phyloP scores from a whole-genome alignment of 2,797 vertebrate species.

The Manis crassicaudata region DNA sequence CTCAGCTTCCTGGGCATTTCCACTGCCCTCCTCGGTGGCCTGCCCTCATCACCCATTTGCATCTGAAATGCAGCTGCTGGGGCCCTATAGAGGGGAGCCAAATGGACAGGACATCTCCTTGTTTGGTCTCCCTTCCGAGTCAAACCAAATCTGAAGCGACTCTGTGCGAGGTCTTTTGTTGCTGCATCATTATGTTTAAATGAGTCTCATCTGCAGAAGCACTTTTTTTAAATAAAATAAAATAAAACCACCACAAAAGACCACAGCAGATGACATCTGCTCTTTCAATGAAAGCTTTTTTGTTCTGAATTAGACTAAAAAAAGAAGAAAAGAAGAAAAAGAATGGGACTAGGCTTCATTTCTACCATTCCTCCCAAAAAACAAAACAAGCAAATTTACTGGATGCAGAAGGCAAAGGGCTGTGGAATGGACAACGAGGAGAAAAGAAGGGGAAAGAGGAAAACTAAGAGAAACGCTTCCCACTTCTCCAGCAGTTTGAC shows the following conservation, averaged over 20 bases:
- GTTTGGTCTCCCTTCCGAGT: constrained; percentile 59
- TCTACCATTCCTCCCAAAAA: not conserved
- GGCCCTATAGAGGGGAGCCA: constrained; percentile 21
- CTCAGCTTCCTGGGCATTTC: constrained; percentile 79
- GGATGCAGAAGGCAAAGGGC: not conserved
- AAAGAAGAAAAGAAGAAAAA: not conserved
- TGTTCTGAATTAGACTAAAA: constrained; percentile 73
- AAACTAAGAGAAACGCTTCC: constrained; percentile 58
- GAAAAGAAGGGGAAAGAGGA: constrained; percentile 32
- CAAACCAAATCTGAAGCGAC: constrained; percentile 44
- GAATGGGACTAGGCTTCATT: constrained; percentile 15
- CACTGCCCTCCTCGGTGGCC: not conserved
- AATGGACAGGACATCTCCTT: constrained; percentile 65
- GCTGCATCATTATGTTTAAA: constrained; percentile 74
- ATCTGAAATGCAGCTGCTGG: constrained; percentile 82
- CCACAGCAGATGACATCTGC: constrained; percentile 78
- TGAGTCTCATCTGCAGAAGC: constrained; percentile 74
- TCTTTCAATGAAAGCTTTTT: constrained; percentile 75
- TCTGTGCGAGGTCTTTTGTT: constrained; percentile 62
- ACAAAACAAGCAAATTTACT: constrained; percentile 51
- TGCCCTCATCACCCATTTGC: constrained; percentile 66
- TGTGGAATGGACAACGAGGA: not conserved
- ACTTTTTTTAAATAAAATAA: constrained; percentile 71
- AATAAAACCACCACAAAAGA: constrained; percentile 77
- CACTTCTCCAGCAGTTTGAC: constrained; percentile 54